These are phyloP conservation scores for Tolypeutes matacus DNA, from an alignment of 2,797 vertebrate species.

Conservation along the genomic window DNA sequence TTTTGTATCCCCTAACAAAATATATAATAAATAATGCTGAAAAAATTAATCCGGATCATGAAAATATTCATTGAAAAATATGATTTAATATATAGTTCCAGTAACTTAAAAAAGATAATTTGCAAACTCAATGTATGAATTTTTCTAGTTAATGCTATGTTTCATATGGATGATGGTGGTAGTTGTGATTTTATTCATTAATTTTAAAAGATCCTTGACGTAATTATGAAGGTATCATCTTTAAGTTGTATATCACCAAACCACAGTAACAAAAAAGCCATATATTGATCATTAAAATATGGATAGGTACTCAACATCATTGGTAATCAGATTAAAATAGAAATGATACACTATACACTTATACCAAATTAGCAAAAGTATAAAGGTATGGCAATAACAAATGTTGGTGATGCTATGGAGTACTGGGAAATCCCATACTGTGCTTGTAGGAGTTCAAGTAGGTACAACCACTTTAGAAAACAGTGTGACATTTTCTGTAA, in stretches of 20 bases:
- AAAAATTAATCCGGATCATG: background rate
- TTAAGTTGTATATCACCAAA: background rate
- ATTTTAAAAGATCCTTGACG: background rate
- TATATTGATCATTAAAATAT: background rate
- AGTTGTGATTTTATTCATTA: background rate
- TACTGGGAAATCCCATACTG: background rate
- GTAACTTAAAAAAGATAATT: background rate
- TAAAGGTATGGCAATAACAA: background rate
- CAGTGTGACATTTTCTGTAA: background rate
- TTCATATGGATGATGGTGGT: background rate
- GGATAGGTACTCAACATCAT: background rate
- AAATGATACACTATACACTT: background rate
- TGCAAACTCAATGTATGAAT: background rate
- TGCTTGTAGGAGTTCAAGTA: background rate
- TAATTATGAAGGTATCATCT: background rate
- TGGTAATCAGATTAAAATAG: background rate
- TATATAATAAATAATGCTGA: background rate
- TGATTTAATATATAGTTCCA: background rate
- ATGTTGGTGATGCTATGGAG: background rate
- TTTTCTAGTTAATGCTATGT: background rate
- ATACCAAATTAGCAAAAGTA: background rate
- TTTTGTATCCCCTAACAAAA: background rate
- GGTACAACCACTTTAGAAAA: too few relatives aligned
- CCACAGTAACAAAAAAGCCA: background rate
- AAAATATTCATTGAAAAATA: constrained; percentile 10